Percentiles rank a stretch among this genome's conserved stretches.
phyloP scores from a whole-genome alignment of 2,888 invertebrate species.

The Sinodicranocentrus sp. region DNA sequence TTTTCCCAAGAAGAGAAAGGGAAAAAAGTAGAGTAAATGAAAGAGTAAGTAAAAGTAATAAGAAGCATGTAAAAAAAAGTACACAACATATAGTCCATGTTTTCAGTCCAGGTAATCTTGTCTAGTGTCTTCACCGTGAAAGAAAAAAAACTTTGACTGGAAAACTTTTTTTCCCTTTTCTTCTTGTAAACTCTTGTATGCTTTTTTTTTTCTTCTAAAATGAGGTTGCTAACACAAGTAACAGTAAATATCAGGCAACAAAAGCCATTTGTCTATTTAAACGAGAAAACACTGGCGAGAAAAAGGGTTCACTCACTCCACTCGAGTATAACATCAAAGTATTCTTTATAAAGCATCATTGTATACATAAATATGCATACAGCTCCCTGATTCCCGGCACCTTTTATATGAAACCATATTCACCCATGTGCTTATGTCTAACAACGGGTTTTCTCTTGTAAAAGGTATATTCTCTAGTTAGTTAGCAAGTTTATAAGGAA shows the following conservation, averaged over 20 bases:
- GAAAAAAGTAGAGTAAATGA: neutral
- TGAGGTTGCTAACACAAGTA: conserved; percentile 4
- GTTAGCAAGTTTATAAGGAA: no score
- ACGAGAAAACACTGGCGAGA: conserved; percentile 14
- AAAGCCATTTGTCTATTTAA: conserved; percentile 31
- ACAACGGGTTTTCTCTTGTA: no score
- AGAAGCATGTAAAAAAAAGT: neutral
- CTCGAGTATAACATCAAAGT: no score
- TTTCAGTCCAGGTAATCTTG: conserved; percentile 12
- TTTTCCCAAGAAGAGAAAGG: neutral
- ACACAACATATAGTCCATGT: neutral
- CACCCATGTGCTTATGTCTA: no score
- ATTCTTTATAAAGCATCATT: no score
- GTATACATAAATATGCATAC: no score
- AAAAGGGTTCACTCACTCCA: neutral
- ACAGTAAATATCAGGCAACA: conserved; percentile 21
- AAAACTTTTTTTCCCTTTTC: conserved; percentile 6
- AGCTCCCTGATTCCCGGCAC: no score
- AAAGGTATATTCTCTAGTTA: no score
- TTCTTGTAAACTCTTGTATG: neutral
- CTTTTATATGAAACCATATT: no score
- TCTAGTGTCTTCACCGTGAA: neutral
- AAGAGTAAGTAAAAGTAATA: conserved; percentile 4
- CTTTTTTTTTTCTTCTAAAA: conserved; percentile 1
- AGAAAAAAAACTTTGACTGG: conserved; percentile 14